Percentiles rank a stretch among this genome's conserved stretches.
These are phyloP conservation scores for Cephonodes hylas DNA, from an alignment of 2,888 invertebrate genomes.

Conservation along the genomic window DNA sequence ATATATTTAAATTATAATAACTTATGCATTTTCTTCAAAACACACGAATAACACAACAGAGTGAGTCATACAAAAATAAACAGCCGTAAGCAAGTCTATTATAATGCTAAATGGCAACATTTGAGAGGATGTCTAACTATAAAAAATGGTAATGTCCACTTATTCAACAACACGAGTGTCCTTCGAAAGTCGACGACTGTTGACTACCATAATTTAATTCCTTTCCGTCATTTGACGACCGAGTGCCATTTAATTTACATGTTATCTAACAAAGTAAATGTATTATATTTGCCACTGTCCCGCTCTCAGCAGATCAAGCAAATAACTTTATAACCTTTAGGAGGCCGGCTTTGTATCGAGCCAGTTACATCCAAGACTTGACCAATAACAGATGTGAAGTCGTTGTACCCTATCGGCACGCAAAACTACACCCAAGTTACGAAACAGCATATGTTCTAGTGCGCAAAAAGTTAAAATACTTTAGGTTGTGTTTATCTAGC, in stretches of 20 bases:
- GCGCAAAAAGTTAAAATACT: too few species aligned
- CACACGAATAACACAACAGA: background rate
- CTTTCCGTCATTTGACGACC: background rate
- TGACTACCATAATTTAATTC: background rate
- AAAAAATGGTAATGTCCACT: background rate
- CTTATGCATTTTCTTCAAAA: background rate
- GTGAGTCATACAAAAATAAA: background rate
- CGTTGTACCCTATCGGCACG: too few species aligned
- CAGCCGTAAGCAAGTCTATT: background rate
- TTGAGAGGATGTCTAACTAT: background rate
- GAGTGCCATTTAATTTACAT: background rate
- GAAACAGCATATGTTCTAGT: too few species aligned
- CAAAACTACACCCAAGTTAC: too few species aligned
- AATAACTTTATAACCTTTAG: too few species aligned
- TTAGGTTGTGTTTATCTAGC: too few species aligned
- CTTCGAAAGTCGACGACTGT: background rate
- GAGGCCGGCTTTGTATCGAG: too few species aligned
- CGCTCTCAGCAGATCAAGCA: background rate
- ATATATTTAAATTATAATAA: background rate
- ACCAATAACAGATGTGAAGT: too few species aligned
- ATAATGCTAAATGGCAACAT: background rate
- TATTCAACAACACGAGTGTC: background rate
- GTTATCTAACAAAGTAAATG: background rate
- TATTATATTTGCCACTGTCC: background rate
- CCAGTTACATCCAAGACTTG: too few species aligned